Conservation (phyloP, 1,140 invertebrate genomes). For the Solenopsis invicta region DNA sequence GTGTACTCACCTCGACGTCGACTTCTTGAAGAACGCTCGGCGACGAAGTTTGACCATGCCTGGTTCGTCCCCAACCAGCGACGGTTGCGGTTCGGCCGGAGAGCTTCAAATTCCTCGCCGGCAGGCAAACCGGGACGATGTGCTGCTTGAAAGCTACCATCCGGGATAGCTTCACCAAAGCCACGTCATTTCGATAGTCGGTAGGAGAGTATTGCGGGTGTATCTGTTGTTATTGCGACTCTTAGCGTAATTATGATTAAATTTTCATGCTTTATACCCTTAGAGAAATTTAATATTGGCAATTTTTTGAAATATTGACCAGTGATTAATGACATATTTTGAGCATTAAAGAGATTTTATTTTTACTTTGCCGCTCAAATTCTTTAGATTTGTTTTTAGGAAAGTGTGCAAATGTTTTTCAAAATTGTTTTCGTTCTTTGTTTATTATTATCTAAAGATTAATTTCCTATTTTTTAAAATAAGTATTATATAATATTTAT, state of each 20-base stretch:
- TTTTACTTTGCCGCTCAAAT: too few relatives aligned
- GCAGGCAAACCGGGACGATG: conserved; percentile 95
- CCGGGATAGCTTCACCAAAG: conserved; percentile 93
- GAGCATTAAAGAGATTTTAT: too few relatives aligned
- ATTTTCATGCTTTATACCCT: not conserved
- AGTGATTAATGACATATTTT: too few relatives aligned
- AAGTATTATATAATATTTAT: too few relatives aligned
- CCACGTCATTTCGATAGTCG: conserved; percentile 96
- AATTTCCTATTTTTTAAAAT: too few relatives aligned
- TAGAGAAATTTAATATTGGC: too few relatives aligned
- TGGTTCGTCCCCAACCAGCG: conserved; percentile 95
- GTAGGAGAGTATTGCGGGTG: conserved; percentile 95
- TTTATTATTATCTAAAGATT: too few relatives aligned
- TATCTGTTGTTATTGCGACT: conserved; percentile 83
- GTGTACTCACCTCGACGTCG: conserved; percentile 82
- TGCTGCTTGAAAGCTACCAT: conserved; percentile 95
- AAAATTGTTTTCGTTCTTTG: too few relatives aligned
- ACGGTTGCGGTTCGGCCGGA: conserved; percentile 95
- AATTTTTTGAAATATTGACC: too few relatives aligned
- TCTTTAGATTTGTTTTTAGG: too few relatives aligned
- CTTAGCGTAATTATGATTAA: conserved; percentile 10
- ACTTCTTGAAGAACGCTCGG: conserved; percentile 91
- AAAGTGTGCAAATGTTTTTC: too few relatives aligned
- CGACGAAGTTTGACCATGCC: conserved; percentile 94
- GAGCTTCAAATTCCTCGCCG: conserved; percentile 91